phyloP scores from a whole-genome alignment of 1,140 invertebrate genomes.

The Sipha flava region DNA sequence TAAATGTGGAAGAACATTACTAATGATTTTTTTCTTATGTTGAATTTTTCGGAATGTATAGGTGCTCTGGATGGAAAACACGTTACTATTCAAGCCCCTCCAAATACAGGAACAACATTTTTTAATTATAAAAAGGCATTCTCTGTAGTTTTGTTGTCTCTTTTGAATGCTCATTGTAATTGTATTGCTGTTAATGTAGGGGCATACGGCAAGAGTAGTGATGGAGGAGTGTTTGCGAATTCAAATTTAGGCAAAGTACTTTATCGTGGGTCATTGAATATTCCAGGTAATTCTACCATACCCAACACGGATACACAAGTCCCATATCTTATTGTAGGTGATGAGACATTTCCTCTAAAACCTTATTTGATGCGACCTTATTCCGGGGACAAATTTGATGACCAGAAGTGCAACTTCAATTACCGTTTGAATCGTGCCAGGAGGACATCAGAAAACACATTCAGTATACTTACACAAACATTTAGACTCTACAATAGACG shows the following conservation, averaged over 20 bases:
- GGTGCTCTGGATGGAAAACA: slow-evolving; percentile 45
- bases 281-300: background rate
- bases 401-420: slow-evolving; percentile 39
- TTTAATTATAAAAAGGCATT: slow-evolving; percentile 47
- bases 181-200: slow-evolving; percentile 46
- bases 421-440: slow-evolving; percentile 38
- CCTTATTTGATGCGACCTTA: slow-evolving; percentile 44
- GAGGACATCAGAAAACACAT: slow-evolving; percentile 42
- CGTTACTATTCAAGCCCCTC: slow-evolving; percentile 42
- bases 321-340: slow-evolving; percentile 41
- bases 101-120: slow-evolving; percentile 42
- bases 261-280: background rate
- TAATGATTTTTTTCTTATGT: slow-evolving; percentile 41
- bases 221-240: slow-evolving; percentile 37
- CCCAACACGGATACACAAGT: slow-evolving; percentile 30
- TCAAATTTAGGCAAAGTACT: slow-evolving; percentile 31
- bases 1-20: slow-evolving; percentile 38
- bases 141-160: slow-evolving; percentile 46
- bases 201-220: slow-evolving; percentile 43
- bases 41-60: slow-evolving; percentile 40
- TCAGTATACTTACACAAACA: slow-evolving; percentile 40
- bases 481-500: slow-evolving; percentile 36
- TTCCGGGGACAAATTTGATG: slow-evolving; percentile 33
- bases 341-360: slow-evolving; percentile 45
- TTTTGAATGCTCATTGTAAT: slow-evolving; percentile 47